These are phyloP conservation scores for Haliclystus octoradiatus DNA, from an alignment of 30 jellyfish, hydroid and myxozoan genomes.

Conservation along the genomic window DNA sequence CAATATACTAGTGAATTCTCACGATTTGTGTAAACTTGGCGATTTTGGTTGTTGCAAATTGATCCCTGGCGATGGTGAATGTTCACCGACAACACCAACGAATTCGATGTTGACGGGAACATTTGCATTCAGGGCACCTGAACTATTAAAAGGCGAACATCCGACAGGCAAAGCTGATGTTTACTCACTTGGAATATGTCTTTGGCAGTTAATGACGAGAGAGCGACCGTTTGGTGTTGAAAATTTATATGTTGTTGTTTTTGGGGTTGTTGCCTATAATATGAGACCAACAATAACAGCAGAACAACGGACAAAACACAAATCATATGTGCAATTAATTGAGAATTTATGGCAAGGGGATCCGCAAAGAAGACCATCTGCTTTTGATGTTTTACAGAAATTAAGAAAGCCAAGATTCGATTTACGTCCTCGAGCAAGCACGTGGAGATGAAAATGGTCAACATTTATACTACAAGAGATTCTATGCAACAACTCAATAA, in stretches of 20 bases:
- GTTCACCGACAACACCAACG: conserved; percentile 98
- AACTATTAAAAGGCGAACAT: conserved; percentile 81
- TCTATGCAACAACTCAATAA: not conserved
- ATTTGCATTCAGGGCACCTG: conserved; percentile 94
- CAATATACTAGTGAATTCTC: conserved; percentile 74
- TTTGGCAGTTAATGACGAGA: conserved; percentile 95
- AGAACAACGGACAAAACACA: conserved; percentile 49
- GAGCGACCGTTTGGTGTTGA: conserved; percentile 94
- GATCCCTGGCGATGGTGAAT: conserved; percentile 73
- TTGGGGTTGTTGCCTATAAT: conserved; percentile 95
- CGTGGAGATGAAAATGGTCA: not conserved
- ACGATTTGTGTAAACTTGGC: conserved; percentile 89
- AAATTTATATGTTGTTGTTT: conserved; percentile 84
- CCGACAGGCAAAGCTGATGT: conserved; percentile 95
- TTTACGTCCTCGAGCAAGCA: not conserved
- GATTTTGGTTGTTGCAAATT: conserved; percentile 96
- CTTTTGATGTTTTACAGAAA: conserved; percentile 48
- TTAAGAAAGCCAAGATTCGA: conserved; percentile 12
- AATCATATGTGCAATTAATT: conserved; percentile 56
- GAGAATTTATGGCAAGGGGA: conserved; percentile 84
- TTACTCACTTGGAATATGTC: conserved; percentile 90
- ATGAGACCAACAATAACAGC: conserved; percentile 67
- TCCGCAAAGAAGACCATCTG: conserved; percentile 81
- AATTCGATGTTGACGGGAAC: conserved; percentile 95
- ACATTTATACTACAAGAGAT: not conserved